Base-by-base conservation (phyloP, 2,113 vertebrate genomes). In the Puntigrus tetrazona region DNA sequence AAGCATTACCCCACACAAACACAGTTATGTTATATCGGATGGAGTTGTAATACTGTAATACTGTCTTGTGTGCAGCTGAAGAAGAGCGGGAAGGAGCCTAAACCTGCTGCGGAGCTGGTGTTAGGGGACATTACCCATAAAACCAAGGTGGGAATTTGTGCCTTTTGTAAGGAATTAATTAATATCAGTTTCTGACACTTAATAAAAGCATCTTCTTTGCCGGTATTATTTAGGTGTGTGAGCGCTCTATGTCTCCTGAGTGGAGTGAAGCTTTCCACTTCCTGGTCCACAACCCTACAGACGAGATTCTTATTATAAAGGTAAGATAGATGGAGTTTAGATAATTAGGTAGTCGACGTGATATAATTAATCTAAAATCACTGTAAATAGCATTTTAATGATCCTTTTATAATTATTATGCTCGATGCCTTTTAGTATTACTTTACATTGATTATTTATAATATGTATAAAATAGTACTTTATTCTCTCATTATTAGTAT, bases 251-350 rank as follows among this genome's bases (percentile, higher is more conserved):
- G 45, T 88, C 91, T 29, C 97, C 97, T 6, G 8, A 94, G 63
- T 98, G 97, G 97, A 94, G 93, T 0, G 95, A 98, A 89, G 93
- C 88, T 11, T 95, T 96, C 90, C 92, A 94, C 91, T 97, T 97
- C 88, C 92, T 95, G 85, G 86, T 97, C 85, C 95, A 91, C 86
- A 93, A 94, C 82, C 97, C 96, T 0, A 92, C 92, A 29, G 75
- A 72, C 0, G 95, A 97, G 85, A 94, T 92, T 72, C 93, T 98
- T 81, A 91, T 97, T 55, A 77, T 97, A 52, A 96, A 97, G 95
- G 97, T 94, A 87, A 91, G 86, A n/a, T 5, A 1, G 65, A 57
- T 16, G 2, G 5, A 73, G 38, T 25, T 27, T 29, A 52, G 50
- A 74, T 41, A 13, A 25, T 27, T 43, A 7, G 25, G 59, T 63